These are phyloP conservation scores for Eidolon helvum DNA, from an alignment of 2,113 vertebrate species.

Conservation along the genomic window DNA sequence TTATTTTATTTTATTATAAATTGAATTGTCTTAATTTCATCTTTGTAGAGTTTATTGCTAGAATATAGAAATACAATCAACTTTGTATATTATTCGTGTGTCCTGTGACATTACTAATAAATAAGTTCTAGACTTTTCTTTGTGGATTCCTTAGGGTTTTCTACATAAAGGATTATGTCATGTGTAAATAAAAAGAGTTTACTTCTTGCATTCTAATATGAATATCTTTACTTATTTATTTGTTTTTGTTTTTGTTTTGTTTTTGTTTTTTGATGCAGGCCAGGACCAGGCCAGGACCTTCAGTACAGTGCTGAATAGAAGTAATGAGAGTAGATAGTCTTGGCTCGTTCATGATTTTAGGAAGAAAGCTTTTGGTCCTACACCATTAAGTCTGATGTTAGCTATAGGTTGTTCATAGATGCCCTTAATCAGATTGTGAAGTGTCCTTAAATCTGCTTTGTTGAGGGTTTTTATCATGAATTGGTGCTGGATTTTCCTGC, in stretches of 20 bases:
- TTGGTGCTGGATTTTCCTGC: background rate
- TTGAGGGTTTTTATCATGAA: background rate
- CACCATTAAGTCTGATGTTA: background rate
- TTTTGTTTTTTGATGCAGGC: too few relatives aligned
- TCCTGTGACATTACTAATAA: background rate
- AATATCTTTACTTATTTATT: background rate
- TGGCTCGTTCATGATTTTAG: background rate
- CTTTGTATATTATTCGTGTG: background rate
- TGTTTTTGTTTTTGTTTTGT: too few relatives aligned
- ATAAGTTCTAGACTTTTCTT: background rate
- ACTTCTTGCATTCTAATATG: background rate
- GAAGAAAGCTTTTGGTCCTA: background rate
- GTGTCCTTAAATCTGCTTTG: background rate
- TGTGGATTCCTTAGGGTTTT: background rate
- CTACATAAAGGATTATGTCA: background rate
- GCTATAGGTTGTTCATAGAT: background rate
- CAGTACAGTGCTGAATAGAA: background rate
- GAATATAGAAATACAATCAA: background rate
- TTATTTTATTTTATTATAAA: background rate
- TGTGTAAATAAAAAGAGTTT: background rate
- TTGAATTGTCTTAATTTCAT: background rate
- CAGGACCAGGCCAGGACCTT: background rate
- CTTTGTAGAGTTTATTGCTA: background rate
- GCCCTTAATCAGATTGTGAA: background rate
- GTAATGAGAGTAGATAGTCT: background rate